phyloP scores from a whole-genome alignment of 2,888 invertebrate genomes.

The Nomada goodeniana region DNA sequence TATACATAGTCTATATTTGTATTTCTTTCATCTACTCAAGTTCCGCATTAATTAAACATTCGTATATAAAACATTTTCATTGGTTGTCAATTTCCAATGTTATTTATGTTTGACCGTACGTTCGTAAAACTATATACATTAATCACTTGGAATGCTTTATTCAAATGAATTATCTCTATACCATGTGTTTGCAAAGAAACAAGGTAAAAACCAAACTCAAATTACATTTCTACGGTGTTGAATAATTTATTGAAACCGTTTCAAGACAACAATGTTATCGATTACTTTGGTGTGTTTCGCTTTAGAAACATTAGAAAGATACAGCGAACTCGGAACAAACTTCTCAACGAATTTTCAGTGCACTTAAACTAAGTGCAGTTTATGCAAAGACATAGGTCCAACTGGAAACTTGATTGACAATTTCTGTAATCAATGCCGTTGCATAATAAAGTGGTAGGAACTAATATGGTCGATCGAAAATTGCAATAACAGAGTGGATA shows the following conservation, averaged over 20 bases:
- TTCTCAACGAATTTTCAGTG: not conserved
- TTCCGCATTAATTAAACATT: not conserved
- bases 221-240: not conserved
- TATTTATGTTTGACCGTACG: not conserved
- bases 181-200: not conserved
- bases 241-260: not conserved
- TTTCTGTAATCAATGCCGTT: not conserved
- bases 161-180: not conserved
- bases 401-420: not conserved
- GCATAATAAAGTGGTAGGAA: slow-evolving; percentile 1
- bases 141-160: not conserved
- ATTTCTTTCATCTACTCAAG: slow-evolving; percentile 2
- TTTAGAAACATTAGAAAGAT: not conserved
- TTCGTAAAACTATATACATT: not conserved
- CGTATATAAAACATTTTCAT: slow-evolving; percentile 12
- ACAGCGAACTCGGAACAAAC: not conserved
- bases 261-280: not conserved
- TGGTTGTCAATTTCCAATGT: not conserved
- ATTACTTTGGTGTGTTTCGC: not conserved
- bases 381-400: not conserved
- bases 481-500: slow-evolving; percentile 1
- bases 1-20: not conserved
- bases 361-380: not conserved
- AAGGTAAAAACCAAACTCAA: not conserved
- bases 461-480: not conserved